Evolutionary conservation across 1,140 invertebrate genomes (phyloP), one percentile per base, ranked within the genome.

Genomic region (Diachasma alloeum): DNA sequence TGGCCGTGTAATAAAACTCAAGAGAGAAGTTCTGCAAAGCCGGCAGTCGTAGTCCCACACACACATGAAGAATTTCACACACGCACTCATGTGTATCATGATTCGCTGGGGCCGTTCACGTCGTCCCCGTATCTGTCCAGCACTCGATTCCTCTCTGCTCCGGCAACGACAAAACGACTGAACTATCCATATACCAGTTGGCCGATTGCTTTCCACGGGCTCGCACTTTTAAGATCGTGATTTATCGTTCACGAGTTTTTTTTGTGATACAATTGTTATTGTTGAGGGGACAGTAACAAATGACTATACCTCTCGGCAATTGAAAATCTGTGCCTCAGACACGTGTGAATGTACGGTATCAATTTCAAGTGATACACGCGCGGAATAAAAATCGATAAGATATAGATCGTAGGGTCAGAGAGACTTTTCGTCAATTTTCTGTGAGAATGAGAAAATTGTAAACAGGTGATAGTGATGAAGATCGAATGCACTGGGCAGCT

Each of bases 101-200:
- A 44, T 67, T 53, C 56, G 66, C 59, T 17, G 48, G 17, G n/a
- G 48, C 48, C 48, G 48, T 53, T 53, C 48, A 53, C 69, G 15
- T 31, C 42, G 15, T 26, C 42, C 48, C 37, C 31, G 42, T 72
- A 72, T 75, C 75, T 73, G 63, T 73, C 76, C 70, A 46, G 37
- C 68, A 71, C 46, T 42, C 70, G 72, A 73, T 69, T 66, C 46
- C 42, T 68, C 39, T 63, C 19, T 56, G 59, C 59, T 44, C 42
- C 42, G 48, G 42, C 42, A 53, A 74, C 59, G 72, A 71, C 76
- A 77, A 77, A 77, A 77, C 71, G 71, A 73, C 75, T 59, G 42
- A 70, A 56, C 70, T 73, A 77, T 77, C 72, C 68, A 42, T 48
- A 59, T 74, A 77, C 26, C 76, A 77, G 76, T 74, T 69, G 42